These are phyloP conservation scores for Chiridota heheva DNA, from an alignment of 35 echinoderm and acorn worm species.

Conservation along the genomic window DNA sequence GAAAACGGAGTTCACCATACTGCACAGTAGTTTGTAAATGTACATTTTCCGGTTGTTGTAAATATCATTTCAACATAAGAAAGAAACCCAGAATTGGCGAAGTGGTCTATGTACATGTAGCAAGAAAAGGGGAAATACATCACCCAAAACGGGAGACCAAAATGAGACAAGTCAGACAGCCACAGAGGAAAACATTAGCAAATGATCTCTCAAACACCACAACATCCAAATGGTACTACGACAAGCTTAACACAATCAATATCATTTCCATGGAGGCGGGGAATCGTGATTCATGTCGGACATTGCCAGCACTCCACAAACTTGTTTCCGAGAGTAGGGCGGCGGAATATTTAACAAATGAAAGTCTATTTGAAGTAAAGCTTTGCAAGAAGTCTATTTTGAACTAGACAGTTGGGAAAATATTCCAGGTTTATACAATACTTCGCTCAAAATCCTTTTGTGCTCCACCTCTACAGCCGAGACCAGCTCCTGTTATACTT, in stretches of 20 bases:
- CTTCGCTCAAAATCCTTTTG: not conserved
- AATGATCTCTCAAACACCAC: not conserved
- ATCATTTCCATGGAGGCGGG: no score
- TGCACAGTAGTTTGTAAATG: not conserved
- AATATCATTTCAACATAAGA: not conserved
- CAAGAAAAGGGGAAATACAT: not conserved
- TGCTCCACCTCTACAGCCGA: not conserved
- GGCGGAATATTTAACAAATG: no score
- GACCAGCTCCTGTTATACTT: not conserved
- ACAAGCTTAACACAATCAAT: no score
- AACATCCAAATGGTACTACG: slow-evolving; percentile 11
- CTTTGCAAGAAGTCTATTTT: no score
- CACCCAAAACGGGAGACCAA: not conserved
- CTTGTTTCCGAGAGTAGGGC: no score
- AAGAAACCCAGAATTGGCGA: not conserved
- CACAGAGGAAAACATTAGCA: not conserved
- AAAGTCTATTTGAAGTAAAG: no score
- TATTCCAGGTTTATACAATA: not conserved
- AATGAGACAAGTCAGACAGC: not conserved
- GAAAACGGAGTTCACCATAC: not conserved
- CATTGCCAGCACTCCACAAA: no score
- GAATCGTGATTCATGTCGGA: no score
- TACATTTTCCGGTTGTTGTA: slow-evolving; percentile 21
- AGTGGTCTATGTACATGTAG: not conserved
- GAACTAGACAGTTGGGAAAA: no score